phyloP scores from a whole-genome alignment of 2,113 vertebrate genomes.

The Rhegmatorhina hoffmannsi region DNA sequence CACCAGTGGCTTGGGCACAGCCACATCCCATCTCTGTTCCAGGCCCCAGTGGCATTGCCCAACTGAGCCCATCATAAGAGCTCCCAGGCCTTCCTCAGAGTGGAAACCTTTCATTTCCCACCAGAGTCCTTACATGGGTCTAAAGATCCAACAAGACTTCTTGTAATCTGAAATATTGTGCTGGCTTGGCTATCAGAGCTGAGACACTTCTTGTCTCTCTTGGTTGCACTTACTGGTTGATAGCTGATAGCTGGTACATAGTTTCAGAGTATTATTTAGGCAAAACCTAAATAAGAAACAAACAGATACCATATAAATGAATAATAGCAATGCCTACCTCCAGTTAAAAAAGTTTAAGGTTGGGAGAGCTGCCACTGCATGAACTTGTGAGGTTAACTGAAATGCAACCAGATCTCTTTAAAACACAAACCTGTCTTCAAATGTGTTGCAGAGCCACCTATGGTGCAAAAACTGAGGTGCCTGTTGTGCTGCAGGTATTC shows the following conservation, averaged over 20 bases:
- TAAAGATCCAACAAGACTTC: background rate
- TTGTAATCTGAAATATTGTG: background rate
- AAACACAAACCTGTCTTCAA: background rate
- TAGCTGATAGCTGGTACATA: background rate
- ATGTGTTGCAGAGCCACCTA: background rate
- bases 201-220: background rate
- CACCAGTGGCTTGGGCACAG: accelerated
- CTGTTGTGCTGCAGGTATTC: background rate
- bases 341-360: background rate
- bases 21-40: background rate
- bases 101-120: background rate
- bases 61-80: background rate
- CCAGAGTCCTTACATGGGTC: background rate
- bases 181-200: background rate
- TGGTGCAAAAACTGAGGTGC: background rate
- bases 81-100: background rate
- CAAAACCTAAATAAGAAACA: background rate
- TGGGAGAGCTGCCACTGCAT: background rate
- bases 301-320: background rate
- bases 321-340: background rate
- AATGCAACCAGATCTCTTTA: background rate
- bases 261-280: background rate
- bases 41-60: background rate
- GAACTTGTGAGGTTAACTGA: background rate
- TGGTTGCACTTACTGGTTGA: background rate